A percentile compares a stretch with the other conserved stretches of the same genome.
Conservation (phyloP, 2,888 invertebrate species). For the Strigamia maritima region DNA sequence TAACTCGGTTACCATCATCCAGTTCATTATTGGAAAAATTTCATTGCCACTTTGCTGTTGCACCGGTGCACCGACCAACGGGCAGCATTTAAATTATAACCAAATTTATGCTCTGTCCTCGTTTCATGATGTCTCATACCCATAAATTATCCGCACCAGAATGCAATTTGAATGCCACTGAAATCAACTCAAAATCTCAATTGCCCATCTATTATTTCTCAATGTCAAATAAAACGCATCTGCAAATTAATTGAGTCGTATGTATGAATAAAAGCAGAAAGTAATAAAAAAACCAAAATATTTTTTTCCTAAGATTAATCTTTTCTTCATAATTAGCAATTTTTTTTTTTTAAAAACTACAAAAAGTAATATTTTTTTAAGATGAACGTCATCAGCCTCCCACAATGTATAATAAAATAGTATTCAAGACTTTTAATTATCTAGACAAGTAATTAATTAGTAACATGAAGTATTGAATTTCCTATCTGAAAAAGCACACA, state of each 20-base stretch:
- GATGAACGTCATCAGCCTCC: too few relatives aligned
- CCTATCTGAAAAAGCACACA: neutral
- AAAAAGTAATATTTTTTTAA: too few relatives aligned
- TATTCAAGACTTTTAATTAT: neutral
- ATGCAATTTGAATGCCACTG: neutral
- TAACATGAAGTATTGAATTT: neutral
- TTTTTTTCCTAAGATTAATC: too few relatives aligned
- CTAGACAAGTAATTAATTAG: neutral
- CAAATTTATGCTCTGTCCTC: neutral
- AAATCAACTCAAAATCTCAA: neutral
- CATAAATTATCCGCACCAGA: neutral
- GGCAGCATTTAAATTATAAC: slow-evolving; percentile 1
- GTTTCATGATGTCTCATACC: neutral
- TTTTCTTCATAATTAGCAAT: too few relatives aligned
- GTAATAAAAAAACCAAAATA: too few relatives aligned
- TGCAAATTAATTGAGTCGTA: neutral
- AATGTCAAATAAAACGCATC: neutral
- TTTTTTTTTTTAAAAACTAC: too few relatives aligned
- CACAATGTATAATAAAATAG: too few relatives aligned
- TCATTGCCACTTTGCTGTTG: neutral
- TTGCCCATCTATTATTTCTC: neutral
- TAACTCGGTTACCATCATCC: slow-evolving; percentile 3
- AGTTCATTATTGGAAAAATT: slow-evolving; percentile 24
- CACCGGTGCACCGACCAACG: neutral
- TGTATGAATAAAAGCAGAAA: too few relatives aligned